Conservation (phyloP, 1,140 invertebrate genomes). For the Drosophila nebulosa region DNA sequence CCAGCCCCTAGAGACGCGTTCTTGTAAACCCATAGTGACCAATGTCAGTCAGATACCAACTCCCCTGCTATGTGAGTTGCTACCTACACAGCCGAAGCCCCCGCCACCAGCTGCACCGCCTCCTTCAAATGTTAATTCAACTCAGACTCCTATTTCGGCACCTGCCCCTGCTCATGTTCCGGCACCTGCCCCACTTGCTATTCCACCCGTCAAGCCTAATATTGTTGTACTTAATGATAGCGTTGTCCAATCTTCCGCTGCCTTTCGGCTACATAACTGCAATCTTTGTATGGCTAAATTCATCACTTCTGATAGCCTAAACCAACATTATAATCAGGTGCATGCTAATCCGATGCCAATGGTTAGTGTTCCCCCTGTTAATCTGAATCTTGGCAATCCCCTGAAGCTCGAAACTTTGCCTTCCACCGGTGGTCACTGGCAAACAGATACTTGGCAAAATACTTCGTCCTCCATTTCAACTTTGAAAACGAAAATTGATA, state of each 20-base stretch:
- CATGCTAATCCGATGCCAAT: slow-evolving; percentile 48
- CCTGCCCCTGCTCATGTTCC: background rate
- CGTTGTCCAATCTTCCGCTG: slow-evolving; percentile 67
- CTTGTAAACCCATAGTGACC: slow-evolving; percentile 71
- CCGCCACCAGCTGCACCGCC: background rate
- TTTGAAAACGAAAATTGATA: slow-evolving; percentile 60
- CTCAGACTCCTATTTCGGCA: background rate
- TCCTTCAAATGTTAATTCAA: background rate
- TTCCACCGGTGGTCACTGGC: slow-evolving; percentile 33
- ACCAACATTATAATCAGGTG: slow-evolving; percentile 54
- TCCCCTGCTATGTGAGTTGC: slow-evolving; percentile 45
- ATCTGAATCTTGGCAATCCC: slow-evolving; percentile 22
- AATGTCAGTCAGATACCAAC: slow-evolving; percentile 71
- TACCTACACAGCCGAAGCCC: slow-evolving; percentile 21
- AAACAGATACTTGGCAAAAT: slow-evolving; percentile 50
- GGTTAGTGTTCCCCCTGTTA: slow-evolving; percentile 57
- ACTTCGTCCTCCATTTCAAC: slow-evolving; percentile 15
- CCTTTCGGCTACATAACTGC: slow-evolving; percentile 67
- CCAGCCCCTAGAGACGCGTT: slow-evolving; percentile 32
- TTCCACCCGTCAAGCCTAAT: slow-evolving; percentile 52
- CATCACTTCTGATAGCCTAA: slow-evolving; percentile 63
- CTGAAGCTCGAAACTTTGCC: slow-evolving; percentile 42
- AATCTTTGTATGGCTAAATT: slow-evolving; percentile 63
- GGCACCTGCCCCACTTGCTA: background rate
- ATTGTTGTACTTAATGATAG: slow-evolving; percentile 79